Base-by-base conservation (phyloP, 2,113 vertebrate species). In the Paraplagusia blochii region DNA sequence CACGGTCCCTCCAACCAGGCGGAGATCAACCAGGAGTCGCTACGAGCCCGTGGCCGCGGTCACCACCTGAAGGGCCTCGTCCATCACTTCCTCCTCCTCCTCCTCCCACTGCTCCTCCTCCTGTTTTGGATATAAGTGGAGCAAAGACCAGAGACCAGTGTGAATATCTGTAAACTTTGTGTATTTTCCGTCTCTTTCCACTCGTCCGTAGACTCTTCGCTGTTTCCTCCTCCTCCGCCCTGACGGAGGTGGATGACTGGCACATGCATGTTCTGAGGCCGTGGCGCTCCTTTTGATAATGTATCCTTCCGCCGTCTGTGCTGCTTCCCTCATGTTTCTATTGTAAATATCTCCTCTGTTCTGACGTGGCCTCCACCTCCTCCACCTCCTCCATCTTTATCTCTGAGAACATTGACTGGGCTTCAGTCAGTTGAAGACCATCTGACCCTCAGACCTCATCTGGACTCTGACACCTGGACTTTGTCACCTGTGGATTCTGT, bases 21-120 rank as follows among this genome's bases (percentile, higher is more conserved):
- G 0, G 92, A 94, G 69, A 92, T 93, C 88, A 99, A 94, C 89
- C 93, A 95, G 83, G 94, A 95, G 79, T 95, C 94, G 0, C 87
- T 96, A 74, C 77, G 79, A 69, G 91, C 85, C 1, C 49, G 52
- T 0, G 91, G 85, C 1, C 49, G 52, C 0, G 89, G 86, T 36
- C 1, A 29, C 7, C 5, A 44, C 4, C 15, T 35, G 12, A 36
- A 56, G 8, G 63, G 35, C 18, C 7, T 51, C 69, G 0, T 52
- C 55, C 16, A 64, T 49, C n/a, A 22, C 29, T 62, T 74, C 11
- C 36, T 77, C 38, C 80, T 88, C 2, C 68, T 74, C 44, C 53
- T 49, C 69, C 63, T 72, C 62, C 72, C 82, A 68, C 74, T 88
- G 62, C 66, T 50, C 13, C 18, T 84, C 43, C 54, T 79, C 54